Percentiles rank a stretch among this genome's conserved stretches.
phyloP scores from a whole-genome alignment of 1,140 invertebrate genomes.

The Zophobas morio region DNA sequence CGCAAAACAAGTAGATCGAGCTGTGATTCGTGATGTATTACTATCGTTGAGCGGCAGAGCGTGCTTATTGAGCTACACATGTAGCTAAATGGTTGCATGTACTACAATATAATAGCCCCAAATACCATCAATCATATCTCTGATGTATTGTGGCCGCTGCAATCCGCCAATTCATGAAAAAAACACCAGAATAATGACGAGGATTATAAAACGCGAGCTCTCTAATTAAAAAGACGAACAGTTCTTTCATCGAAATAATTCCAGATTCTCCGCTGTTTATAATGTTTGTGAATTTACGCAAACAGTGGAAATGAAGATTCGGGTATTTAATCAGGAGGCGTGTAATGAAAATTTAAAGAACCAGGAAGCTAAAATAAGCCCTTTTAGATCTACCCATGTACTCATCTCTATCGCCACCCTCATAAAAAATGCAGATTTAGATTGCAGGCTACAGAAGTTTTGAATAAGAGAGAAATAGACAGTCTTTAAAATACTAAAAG shows the following conservation, averaged over 20 bases:
- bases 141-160: slow-evolving; percentile 10
- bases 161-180: slow-evolving; percentile 3
- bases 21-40: not conserved
- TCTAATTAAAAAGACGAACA: not conserved
- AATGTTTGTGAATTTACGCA: not conserved
- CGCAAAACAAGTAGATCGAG: not conserved
- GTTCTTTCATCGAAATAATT: slow-evolving; percentile 1
- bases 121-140: slow-evolving; percentile 7
- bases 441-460: no score
- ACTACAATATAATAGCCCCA: slow-evolving; percentile 1
- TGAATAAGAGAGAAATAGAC: no score
- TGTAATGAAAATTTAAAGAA: no score
- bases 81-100: slow-evolving; percentile 7
- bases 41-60: slow-evolving; percentile 4
- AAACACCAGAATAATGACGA: slow-evolving; percentile 1
- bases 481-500: no score
- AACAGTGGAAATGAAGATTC: not conserved
- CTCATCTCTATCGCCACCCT: no score
- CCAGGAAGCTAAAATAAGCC: no score
- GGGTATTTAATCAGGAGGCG: no score
- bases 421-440: no score
- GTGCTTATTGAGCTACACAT: slow-evolving; percentile 10
- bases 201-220: slow-evolving; percentile 1
- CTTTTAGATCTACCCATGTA: no score
- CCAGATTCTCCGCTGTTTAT: not conserved